A percentile compares a stretch with the other conserved stretches of the same genome.
phyloP scores from a whole-genome alignment of 2,113 vertebrate species.

The Dromaius novaehollandiae region DNA sequence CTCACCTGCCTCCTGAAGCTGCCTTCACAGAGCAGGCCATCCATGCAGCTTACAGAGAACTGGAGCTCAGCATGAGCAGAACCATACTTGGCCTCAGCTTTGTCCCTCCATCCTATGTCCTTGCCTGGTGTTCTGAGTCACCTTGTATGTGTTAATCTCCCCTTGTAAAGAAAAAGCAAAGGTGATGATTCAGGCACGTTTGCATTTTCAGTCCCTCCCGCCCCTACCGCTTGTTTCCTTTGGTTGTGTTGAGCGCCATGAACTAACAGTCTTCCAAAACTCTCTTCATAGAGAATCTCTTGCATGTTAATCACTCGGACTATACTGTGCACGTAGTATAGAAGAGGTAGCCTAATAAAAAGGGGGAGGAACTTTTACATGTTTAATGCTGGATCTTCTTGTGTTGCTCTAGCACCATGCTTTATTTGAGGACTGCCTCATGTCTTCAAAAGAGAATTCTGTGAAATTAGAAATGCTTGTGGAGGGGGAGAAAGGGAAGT shows the following conservation, averaged over 20 bases:
- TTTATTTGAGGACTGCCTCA: not conserved
- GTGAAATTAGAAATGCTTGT: not conserved
- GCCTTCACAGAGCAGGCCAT: not conserved
- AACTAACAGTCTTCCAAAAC: not conserved
- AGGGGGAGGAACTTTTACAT: not conserved
- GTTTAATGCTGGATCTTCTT: not conserved
- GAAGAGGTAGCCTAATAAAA: not conserved
- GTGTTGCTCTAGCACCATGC: not conserved
- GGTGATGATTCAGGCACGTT: not conserved
- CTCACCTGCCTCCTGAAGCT: not conserved
- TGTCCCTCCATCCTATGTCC: not conserved
- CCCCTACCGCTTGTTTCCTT: not conserved
- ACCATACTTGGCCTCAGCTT: not conserved
- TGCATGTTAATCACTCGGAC: not conserved
- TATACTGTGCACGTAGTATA: fast-evolving
- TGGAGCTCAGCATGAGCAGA: not conserved
- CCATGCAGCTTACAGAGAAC: fast-evolving
- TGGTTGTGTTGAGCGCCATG: not conserved
- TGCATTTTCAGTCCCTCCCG: not conserved
- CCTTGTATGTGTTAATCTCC: not conserved
- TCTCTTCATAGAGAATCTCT: not conserved
- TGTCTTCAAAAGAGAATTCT: not conserved
- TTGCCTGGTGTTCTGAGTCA: not conserved
- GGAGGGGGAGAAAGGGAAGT: fast-evolving
- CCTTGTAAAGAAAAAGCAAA: not conserved